A percentile compares a stretch with the other conserved stretches of the same genome.
Conservation (phyloP, 2,888 invertebrate genomes). For the Pachymerium ferrugineum region DNA sequence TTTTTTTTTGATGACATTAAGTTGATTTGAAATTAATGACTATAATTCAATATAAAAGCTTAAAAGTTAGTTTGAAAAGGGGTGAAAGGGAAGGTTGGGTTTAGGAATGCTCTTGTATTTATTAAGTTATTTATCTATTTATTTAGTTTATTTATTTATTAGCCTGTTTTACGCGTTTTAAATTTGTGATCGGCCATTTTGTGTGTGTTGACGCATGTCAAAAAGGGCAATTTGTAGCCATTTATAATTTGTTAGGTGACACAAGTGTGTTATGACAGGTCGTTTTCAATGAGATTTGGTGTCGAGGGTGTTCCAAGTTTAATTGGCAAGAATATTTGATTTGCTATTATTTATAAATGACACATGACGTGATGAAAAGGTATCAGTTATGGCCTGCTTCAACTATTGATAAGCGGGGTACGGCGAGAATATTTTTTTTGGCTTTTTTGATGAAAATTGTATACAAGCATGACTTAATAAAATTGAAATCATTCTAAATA, state of each 20-base stretch:
- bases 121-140: not conserved
- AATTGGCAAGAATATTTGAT: conserved; percentile 22
- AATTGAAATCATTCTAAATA: too few species aligned
- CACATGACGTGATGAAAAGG: conserved; percentile 24
- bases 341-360: conserved; percentile 22
- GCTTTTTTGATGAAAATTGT: not conserved
- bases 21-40: too few species aligned
- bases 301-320: conserved; percentile 27
- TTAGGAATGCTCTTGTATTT: not conserved
- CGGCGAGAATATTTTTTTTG: not conserved
- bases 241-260: conserved; percentile 22
- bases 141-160: not conserved
- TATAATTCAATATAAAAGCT: too few species aligned
- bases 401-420: conserved; percentile 10
- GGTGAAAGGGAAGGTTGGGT: too few species aligned
- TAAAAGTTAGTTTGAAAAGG: too few species aligned
- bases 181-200: conserved; percentile 20
- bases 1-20: too few species aligned
- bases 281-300: conserved; percentile 21
- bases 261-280: conserved; percentile 23
- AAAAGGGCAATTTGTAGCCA: conserved; percentile 22
- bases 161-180: not conserved
- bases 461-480: too few species aligned
- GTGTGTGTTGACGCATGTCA: conserved; percentile 27
- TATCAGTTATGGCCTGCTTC: conserved; percentile 15